Evolutionary conservation across 2,797 vertebrate genomes (phyloP).

Genomic region (Dendrocincla tyrannina): DNA sequence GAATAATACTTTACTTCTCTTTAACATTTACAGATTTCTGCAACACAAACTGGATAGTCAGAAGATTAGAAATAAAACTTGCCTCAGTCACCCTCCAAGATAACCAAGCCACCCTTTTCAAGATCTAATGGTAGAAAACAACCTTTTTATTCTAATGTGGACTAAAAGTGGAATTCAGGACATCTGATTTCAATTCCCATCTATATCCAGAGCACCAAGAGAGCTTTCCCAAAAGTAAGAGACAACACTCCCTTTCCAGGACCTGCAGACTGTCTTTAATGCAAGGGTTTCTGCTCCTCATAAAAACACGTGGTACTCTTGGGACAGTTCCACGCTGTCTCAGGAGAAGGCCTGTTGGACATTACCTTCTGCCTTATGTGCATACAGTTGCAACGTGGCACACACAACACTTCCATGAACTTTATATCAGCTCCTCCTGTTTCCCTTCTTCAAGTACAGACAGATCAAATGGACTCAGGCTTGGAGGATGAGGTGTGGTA

Average conservation of each 20-base stretch:
- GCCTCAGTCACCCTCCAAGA: background rate
- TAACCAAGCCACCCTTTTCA: background rate
- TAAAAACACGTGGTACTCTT: background rate
- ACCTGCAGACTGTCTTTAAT: background rate
- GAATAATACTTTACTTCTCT: background rate
- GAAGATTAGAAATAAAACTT: background rate
- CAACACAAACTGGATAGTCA: background rate
- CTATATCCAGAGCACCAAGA: background rate
- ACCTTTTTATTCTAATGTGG: background rate
- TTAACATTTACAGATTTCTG: background rate
- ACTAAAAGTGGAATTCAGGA: background rate
- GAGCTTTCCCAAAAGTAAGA: background rate
- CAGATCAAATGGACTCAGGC: background rate
- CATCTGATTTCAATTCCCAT: background rate
- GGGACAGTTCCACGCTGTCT: background rate
- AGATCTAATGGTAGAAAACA: background rate
- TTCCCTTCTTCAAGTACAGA: background rate
- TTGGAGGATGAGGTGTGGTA: background rate
- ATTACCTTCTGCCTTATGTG: background rate
- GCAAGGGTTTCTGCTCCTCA: background rate
- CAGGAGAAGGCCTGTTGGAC: background rate
- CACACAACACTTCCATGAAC: background rate
- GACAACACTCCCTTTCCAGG: background rate
- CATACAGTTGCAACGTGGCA: accelerated
- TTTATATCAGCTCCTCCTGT: background rate